These are phyloP conservation scores for Magallana angulata DNA, from an alignment of 1,140 invertebrate genomes.

Conservation along the genomic window DNA sequence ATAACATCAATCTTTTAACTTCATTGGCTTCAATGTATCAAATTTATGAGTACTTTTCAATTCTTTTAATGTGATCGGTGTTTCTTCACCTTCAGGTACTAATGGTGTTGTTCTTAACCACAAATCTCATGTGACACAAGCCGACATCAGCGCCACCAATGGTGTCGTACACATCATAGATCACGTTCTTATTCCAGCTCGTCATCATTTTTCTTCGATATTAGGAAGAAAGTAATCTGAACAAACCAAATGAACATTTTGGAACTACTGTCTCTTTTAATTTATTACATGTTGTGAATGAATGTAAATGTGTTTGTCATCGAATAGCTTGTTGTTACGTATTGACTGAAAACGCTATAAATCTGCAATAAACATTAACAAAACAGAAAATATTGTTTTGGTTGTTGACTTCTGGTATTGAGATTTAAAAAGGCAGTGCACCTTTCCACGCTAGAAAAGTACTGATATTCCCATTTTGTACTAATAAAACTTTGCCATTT, in stretches of 20 bases:
- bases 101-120: slow-evolving; percentile 76
- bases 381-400: no score
- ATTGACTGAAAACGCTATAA: no score
- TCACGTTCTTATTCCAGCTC: slow-evolving; percentile 88
- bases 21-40: background rate
- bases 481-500: no score
- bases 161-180: slow-evolving; percentile 91
- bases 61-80: no score
- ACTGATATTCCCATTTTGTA: no score
- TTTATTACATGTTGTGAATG: background rate
- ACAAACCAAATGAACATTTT: background rate
- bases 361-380: no score
- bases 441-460: no score
- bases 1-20: background rate
- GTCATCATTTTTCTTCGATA: background rate
- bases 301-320: no score
- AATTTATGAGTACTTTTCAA: background rate
- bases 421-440: no score
- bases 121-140: slow-evolving; percentile 88
- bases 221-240: slow-evolving; percentile 48
- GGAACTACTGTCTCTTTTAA: background rate
- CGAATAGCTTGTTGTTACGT: no score
- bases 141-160: slow-evolving; percentile 89
- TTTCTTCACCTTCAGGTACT: slow-evolving; percentile 8
- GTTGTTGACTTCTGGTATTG: no score